Evolutionary conservation across 2,888 invertebrate species (phyloP).

Genomic region (Ectemnius continuus): DNA sequence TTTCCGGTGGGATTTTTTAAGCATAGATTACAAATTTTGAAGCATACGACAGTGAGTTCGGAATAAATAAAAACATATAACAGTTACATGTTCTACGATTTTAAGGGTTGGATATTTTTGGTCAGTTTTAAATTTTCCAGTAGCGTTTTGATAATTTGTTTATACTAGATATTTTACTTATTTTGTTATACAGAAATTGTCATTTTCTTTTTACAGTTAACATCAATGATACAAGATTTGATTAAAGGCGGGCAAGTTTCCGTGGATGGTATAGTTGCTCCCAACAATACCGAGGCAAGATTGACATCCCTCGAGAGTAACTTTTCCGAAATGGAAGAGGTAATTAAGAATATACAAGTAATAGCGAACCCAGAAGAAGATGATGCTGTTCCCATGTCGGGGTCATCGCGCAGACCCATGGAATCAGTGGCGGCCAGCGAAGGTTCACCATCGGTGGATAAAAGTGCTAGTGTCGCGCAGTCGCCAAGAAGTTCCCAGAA

Average conservation of each 20-base stretch:
- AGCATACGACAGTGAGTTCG: too few relatives aligned
- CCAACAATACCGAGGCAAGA: constrained; percentile 73
- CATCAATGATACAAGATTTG: constrained; percentile 65
- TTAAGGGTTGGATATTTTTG: background rate
- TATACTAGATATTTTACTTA: too few relatives aligned
- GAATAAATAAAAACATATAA: too few relatives aligned
- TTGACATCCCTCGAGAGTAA: constrained; percentile 55
- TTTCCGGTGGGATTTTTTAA: too few relatives aligned
- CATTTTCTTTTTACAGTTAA: constrained; percentile 43
- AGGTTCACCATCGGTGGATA: background rate
- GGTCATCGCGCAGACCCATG: background rate
- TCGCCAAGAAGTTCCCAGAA: background rate
- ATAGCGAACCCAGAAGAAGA: constrained; percentile 8
- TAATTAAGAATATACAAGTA: constrained; percentile 39
- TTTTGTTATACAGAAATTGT: background rate
- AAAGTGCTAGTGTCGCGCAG: background rate
- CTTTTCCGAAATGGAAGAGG: constrained; percentile 35
- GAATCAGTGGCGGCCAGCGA: background rate
- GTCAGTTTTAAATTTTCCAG: background rate
- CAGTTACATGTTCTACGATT: too few relatives aligned
- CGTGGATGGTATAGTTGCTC: constrained; percentile 65
- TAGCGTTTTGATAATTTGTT: background rate
- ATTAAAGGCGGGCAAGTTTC: constrained; percentile 43
- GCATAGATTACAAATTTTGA: too few relatives aligned
- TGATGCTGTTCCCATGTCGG: background rate